phyloP scores from a whole-genome alignment of 2,797 vertebrate genomes.

The Galago senegalensis region DNA sequence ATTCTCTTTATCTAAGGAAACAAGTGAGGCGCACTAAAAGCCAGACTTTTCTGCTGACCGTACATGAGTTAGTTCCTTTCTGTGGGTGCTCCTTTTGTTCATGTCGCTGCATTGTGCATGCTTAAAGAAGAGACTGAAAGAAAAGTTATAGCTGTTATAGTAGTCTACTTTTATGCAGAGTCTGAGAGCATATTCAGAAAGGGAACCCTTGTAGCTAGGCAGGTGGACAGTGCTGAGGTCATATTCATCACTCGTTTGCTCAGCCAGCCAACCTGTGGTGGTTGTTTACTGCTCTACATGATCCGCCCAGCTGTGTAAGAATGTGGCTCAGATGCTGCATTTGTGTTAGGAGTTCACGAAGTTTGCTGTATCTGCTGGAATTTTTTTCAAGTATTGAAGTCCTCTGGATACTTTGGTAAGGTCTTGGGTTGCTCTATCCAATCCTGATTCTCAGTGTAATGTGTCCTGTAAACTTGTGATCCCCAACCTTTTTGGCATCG shows the following conservation, averaged over 20 bases:
- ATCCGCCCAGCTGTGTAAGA: not conserved
- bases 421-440: not conserved
- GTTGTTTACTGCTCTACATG: not conserved
- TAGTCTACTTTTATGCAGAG: not conserved
- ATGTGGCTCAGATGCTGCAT: not conserved
- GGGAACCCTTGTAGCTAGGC: fast-evolving
- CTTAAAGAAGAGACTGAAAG: not conserved
- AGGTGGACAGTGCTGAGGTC: not conserved
- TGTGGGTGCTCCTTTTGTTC: not conserved
- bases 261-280: not conserved
- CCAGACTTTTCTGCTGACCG: not conserved
- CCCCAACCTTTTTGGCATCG: too few relatives aligned
- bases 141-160: not conserved
- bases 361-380: not conserved
- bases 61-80: not conserved
- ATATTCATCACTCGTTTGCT: not conserved
- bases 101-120: not conserved
- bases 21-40: constrained; percentile 7
- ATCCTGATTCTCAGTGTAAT: not conserved
- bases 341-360: not conserved
- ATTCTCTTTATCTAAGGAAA: constrained; percentile 7
- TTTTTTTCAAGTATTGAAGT: not conserved
- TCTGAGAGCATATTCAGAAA: not conserved
- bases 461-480: not conserved
- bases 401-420: not conserved